Percentiles rank a stretch among this genome's conserved stretches.
Conservation (phyloP, 2,113 vertebrate species). For the Strigops habroptila region DNA sequence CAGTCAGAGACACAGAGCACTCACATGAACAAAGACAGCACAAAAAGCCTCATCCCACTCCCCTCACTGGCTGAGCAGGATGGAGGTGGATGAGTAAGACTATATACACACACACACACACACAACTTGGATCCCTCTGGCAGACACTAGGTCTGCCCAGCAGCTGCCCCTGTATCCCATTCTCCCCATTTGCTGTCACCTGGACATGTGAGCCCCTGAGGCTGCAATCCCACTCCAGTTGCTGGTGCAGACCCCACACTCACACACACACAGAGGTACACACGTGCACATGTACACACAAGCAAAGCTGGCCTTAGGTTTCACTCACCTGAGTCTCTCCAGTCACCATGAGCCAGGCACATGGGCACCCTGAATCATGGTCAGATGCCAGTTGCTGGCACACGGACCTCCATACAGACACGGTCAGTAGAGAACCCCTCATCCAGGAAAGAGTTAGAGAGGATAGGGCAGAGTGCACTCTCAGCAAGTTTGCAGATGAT, state of each 20-base stretch:
- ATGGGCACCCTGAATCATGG: accelerated
- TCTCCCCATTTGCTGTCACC: background rate
- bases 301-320: background rate
- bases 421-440: background rate
- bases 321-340: background rate
- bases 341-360: background rate
- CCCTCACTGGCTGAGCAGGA: too few species aligned
- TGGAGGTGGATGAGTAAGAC: background rate
- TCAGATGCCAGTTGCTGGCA: background rate
- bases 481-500: background rate
- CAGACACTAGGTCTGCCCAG: background rate
- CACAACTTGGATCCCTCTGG: background rate
- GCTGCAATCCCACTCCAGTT: background rate
- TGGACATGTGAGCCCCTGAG: background rate
- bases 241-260: background rate
- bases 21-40: background rate
- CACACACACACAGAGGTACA: background rate
- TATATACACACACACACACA: background rate
- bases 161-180: background rate
- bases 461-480: background rate
- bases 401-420: background rate
- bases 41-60: background rate
- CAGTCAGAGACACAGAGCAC: background rate
- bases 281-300: background rate
- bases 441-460: background rate